Conservation (phyloP, 2,113 vertebrate genomes). For the Paedocypris sp. region DNA sequence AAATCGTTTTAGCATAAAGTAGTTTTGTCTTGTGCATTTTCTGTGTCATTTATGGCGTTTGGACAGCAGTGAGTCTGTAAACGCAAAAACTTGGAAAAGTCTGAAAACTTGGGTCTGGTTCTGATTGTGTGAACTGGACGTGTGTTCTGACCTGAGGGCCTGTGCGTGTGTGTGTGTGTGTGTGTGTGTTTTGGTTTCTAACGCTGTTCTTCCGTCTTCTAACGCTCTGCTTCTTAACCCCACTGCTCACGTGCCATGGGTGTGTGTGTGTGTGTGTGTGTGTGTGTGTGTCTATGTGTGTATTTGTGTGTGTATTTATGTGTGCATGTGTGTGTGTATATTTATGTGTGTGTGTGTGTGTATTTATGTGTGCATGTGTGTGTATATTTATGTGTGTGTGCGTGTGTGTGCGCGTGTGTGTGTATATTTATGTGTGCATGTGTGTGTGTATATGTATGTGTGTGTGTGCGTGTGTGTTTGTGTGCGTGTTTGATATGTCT, state of each 20-base stretch:
- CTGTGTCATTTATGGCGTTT: no score
- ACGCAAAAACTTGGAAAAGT: no score
- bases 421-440: no score
- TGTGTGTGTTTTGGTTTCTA: conserved; percentile 9
- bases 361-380: conserved; percentile 20
- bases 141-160: background rate
- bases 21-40: no score
- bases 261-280: conserved; percentile 39
- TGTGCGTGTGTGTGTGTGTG: background rate
- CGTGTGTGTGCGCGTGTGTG: no score
- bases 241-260: conserved; percentile 14
- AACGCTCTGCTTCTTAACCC: conserved; percentile 6
- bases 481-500: no score
- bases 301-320: conserved; percentile 10
- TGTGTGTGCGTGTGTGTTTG: conserved; percentile 11
- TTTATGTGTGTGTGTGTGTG: background rate
- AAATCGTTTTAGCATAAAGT: no score
- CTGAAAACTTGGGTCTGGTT: no score
- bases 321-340: conserved; percentile 6
- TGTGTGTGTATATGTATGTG: conserved; percentile 2
- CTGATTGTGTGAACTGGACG: no score
- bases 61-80: no score
- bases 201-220: conserved; percentile 4
- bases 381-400: no score
- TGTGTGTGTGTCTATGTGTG: conserved; percentile 7